Conservation (phyloP, 2,797 vertebrate species). For the Pogoniulus pusillus region DNA sequence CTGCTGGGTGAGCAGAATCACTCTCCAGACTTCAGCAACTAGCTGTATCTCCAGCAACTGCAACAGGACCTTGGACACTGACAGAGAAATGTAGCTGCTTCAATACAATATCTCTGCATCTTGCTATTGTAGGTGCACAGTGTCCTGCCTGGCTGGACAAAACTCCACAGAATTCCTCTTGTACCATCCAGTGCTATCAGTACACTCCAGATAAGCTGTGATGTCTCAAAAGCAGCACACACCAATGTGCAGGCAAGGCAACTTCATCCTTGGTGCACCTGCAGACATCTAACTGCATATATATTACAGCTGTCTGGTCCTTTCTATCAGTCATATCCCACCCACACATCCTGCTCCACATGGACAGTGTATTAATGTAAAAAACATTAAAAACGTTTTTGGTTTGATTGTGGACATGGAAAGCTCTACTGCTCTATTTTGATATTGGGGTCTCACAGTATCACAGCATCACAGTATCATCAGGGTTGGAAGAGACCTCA, state of each 20-base stretch:
- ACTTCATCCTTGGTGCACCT: background rate
- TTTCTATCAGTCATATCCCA: background rate
- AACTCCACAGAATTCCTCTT: rapidly evolving
- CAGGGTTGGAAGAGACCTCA: too few species aligned
- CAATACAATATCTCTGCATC: background rate
- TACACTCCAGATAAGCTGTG: background rate
- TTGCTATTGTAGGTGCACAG: background rate
- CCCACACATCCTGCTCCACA: background rate
- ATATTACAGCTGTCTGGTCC: too few species aligned
- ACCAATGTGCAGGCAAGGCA: rapidly evolving
- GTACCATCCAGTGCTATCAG: background rate
- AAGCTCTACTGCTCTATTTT: background rate
- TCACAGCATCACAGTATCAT: too few species aligned
- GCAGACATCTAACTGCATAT: background rate
- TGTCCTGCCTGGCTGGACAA: background rate
- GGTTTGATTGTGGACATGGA: background rate
- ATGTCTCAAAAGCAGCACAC: background rate
- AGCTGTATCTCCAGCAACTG: background rate
- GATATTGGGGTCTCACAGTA: rapidly evolving
- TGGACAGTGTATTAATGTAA: rapidly evolving
- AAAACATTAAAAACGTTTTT: background rate
- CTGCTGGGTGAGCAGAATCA: background rate
- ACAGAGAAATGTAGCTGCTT: background rate
- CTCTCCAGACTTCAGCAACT: background rate
- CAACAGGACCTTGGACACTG: background rate